Evolutionary conservation across 2,888 invertebrate species (phyloP), one percentile per base, ranked within the genome.

Genomic region (Siphlonurus alternatus): DNA sequence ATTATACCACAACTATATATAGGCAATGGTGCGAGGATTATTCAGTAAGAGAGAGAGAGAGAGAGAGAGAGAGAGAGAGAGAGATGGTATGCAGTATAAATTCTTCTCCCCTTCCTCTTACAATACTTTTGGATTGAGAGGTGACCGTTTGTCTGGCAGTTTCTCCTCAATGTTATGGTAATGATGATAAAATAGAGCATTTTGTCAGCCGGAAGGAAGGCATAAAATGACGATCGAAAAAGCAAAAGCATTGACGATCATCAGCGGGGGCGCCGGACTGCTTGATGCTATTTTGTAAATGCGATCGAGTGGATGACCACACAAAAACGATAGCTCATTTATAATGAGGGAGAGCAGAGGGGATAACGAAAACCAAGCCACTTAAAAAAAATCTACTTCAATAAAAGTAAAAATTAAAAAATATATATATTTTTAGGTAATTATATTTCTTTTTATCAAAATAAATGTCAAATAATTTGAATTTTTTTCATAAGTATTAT

Each of bases 281-380:
- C 7, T 38, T 5, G 22, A 22, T n/a, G 56, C 56, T 56, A 56
- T 56, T 56, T 56, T 56, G 15, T 20, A 22, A 56, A 56, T 56
- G 56, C 56, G 56, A 56, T 56, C 56, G n/a, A 56, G 56, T 56
- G 56, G 56, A 56, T 56, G 56, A 56, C 56, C 56, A 56, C 19
- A n/a, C 56, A 56, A 56, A 56, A 56, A 22, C 56, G 56, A 56
- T n/a, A 7, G 20, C 56, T 56, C 7, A 56, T 56, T 56, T 56
- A n/a, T n/a, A 56, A 56, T 56, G 56, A 56, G 56, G 15, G 15
- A 56, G 20, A 20, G 7, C n/a, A 56, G n/a, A 56, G 56, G 56
- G 56, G 7, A 20, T 10, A 20, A 20, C 15, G 56, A 56, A 56
- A 56, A 56, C 20, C 7, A 56, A 38, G 38, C 38, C 38, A 38